These are phyloP conservation scores for Microtus pennsylvanicus DNA, from an alignment of 2,113 vertebrate species.

Conservation along the genomic window DNA sequence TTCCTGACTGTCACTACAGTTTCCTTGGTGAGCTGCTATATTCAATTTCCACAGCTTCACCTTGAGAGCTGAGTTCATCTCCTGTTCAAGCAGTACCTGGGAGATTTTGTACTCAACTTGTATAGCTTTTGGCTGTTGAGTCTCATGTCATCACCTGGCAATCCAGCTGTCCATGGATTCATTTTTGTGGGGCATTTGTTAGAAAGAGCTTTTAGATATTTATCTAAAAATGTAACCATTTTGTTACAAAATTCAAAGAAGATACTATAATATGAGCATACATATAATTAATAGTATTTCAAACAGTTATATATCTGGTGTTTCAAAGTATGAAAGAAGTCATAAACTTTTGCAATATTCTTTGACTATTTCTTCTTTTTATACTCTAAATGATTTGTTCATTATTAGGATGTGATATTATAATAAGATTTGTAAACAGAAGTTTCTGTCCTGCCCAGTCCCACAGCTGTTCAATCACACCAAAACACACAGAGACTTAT, in stretches of 20 bases:
- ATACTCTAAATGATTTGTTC: background rate
- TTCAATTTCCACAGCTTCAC: conserved; percentile 97
- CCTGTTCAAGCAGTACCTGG: conserved; percentile 98
- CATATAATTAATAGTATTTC: background rate
- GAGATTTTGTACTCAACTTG: conserved; percentile 99
- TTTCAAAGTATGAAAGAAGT: background rate
- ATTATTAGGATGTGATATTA: background rate
- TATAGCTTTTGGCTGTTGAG: conserved; percentile 98
- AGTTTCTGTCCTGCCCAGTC: too few species aligned
- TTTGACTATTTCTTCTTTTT: background rate
- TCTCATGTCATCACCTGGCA: conserved; percentile 95
- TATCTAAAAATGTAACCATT: background rate
- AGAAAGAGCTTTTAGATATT: background rate
- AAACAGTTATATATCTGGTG: background rate
- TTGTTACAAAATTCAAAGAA: background rate
- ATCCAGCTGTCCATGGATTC: conserved; percentile 98
- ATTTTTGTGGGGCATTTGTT: background rate
- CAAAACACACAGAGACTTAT: too few species aligned
- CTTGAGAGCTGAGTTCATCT: conserved; percentile 99
- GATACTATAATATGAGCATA: background rate
- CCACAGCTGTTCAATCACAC: too few species aligned
- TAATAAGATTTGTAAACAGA: background rate
- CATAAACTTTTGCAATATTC: background rate
- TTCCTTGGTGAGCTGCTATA: conserved; percentile 98
- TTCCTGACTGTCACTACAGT: conserved; percentile 96